These are phyloP conservation scores for Gnatocerus cornutus DNA, from an alignment of 2,888 invertebrate species.

Conservation along the genomic window DNA sequence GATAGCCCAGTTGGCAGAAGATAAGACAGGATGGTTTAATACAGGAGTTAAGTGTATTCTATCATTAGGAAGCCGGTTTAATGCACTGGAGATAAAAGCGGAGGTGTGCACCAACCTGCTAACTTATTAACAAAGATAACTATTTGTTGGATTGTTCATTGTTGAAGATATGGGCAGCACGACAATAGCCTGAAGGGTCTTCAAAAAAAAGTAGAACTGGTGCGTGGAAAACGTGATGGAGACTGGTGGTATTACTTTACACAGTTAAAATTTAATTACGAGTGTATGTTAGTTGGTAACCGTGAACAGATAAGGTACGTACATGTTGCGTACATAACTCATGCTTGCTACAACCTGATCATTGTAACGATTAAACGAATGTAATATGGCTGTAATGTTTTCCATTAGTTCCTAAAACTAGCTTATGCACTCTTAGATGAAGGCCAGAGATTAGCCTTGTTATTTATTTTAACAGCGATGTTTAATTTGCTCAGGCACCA, in stretches of 20 bases:
- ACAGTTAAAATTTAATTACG: constrained; percentile 49
- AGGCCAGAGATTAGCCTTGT: constrained; percentile 48
- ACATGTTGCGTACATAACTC: constrained; percentile 49
- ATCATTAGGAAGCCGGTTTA: constrained; percentile 64
- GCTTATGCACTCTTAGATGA: constrained; percentile 50
- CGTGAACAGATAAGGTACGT: constrained; percentile 48
- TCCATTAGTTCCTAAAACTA: constrained; percentile 55
- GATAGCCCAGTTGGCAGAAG: constrained; percentile 55
- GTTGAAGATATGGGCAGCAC: constrained; percentile 23
- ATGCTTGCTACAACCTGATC: constrained; percentile 51
- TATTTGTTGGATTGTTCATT: constrained; percentile 48
- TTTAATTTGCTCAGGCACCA: constrained; percentile 12
- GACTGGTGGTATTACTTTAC: constrained; percentile 27
- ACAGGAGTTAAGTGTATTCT: constrained; percentile 64
- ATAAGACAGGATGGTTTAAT: constrained; percentile 54
- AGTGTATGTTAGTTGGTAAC: constrained; percentile 44
- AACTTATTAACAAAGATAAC: constrained; percentile 58
- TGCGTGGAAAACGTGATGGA: constrained; percentile 28
- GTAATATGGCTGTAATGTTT: constrained; percentile 55
- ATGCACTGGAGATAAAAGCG: constrained; percentile 52
- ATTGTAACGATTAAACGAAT: constrained; percentile 55
- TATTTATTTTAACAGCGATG: constrained; percentile 47
- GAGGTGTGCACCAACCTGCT: constrained; percentile 58
- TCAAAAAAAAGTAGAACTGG: constrained; percentile 14
- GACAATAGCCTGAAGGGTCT: not conserved